Base-by-base conservation (phyloP, 2,888 invertebrate species). In the Hylaea fasciaria region DNA sequence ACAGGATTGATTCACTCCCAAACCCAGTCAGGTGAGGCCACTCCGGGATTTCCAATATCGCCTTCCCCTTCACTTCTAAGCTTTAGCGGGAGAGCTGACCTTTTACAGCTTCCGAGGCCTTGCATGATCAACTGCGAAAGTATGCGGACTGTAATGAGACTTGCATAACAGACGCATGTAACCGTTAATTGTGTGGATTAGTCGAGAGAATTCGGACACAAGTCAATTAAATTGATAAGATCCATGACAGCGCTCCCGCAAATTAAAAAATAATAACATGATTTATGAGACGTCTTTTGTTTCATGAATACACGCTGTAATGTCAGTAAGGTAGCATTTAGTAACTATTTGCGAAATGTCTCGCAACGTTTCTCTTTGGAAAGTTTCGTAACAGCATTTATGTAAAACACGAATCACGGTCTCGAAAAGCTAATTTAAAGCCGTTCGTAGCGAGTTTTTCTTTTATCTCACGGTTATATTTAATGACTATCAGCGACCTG, bases 51-150 rank as follows among this genome's bases (percentile, higher is more conserved):
- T 45, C 11, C 12, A 57, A 44, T 55, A 17, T 13, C 14, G 7
- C 13, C 1, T 40, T 22, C 13, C 50, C 55, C 35, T 48, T 57
- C 50, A 57, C 47, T 61, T 57, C 9, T 22, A 13, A 32, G 22
- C 29, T 51, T 51, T 35, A 14, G 41, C 46, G 32, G 45, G 49
- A 49, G 37, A 37, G 45, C 47, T 79, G 75, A 80, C 77, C 80
- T 81, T 78, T 80, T 54, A 12, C 70, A 66, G 70, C 60, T 69
- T 65, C 69, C 73, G 76, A 77, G 76, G 77, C 74, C 72, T 70
- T 66, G 59, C 69, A 64, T 71, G 80, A 87, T 87, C 87, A 89
- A 85, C 87, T 88, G 89, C 83, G 82, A 89, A 86, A 87, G 85
- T 83, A 72, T 79, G 75, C 69, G 71, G 72, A 54, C 57, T 59